A percentile compares a stretch with the other conserved stretches of the same genome.
Evolutionary conservation across 2,113 vertebrate genomes (phyloP).

Genomic region (Myotis lucifugus): DNA sequence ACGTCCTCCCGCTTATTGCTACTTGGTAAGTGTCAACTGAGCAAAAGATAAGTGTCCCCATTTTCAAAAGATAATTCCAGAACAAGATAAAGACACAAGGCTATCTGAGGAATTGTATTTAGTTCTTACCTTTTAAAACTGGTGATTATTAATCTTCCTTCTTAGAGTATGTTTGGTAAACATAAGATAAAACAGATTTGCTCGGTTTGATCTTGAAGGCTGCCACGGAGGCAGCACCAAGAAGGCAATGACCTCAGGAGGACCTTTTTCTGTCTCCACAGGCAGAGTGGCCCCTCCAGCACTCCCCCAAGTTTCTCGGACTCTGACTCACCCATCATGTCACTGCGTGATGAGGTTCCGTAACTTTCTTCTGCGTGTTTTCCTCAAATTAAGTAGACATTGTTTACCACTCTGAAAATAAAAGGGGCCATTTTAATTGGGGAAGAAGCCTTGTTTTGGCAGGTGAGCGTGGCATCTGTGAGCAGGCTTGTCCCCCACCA

Average conservation of each 20-base stretch:
- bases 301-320: not conserved
- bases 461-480: constrained; percentile 57
- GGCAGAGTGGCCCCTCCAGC: not conserved
- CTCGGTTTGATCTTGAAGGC: not conserved
- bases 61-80: constrained; percentile 4
- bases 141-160: not conserved
- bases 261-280: not conserved
- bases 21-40: not conserved
- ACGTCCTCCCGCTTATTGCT: not conserved
- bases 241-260: not conserved
- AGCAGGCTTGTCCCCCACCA: not conserved
- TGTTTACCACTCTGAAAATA: constrained; percentile 55
- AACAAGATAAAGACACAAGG: constrained; percentile 25
- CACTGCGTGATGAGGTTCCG: not conserved
- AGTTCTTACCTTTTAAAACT: constrained; percentile 24
- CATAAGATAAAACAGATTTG: not conserved
- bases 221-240: not conserved
- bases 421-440: constrained; percentile 50
- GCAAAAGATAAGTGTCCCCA: too few relatives aligned
- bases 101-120: not conserved
- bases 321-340: not conserved
- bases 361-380: constrained; percentile 1
- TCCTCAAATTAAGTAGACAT: constrained; percentile 32
- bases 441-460: constrained; percentile 54
- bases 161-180: not conserved